Percentiles rank a stretch among this genome's conserved stretches.
Evolutionary conservation across 2,888 invertebrate genomes (phyloP).

Genomic region (Melanostoma mellinum): DNA sequence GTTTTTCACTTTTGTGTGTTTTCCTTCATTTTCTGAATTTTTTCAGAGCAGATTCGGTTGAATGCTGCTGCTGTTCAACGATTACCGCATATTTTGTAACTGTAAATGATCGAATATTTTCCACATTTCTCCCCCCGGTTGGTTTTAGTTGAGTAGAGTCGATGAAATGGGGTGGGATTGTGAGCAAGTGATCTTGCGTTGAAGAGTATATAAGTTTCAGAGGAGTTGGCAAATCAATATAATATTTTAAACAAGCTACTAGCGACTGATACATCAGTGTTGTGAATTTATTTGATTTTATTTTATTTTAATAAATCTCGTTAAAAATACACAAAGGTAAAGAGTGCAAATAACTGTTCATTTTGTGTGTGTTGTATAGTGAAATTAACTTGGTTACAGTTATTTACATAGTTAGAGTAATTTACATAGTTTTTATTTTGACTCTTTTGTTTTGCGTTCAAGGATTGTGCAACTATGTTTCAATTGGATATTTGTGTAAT

Average conservation of each 20-base stretch:
- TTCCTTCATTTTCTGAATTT: constrained; percentile 44
- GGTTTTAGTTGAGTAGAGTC: not conserved
- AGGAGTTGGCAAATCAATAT: constrained; percentile 46
- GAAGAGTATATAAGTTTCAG: constrained; percentile 63
- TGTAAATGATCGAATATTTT: constrained; percentile 52
- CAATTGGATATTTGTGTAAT: too few relatives aligned
- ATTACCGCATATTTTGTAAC: constrained; percentile 57
- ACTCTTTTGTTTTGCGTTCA: constrained; percentile 6
- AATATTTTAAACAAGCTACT: constrained; percentile 55
- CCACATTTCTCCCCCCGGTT: not conserved
- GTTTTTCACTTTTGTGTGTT: constrained; percentile 31
- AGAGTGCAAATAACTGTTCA: not conserved
- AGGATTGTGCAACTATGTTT: not conserved
- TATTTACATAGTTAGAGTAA: not conserved
- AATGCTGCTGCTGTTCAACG: constrained; percentile 29
- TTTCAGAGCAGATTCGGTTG: constrained; percentile 47
- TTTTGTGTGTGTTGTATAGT: not conserved
- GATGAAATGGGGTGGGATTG: constrained; percentile 39
- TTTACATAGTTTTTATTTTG: not conserved
- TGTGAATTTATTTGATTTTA: constrained; percentile 25
- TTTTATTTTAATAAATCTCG: constrained; percentile 10
- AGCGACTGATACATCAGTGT: constrained; percentile 33
- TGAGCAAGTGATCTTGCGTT: not conserved
- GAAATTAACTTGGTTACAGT: not conserved
- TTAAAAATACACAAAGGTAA: constrained; percentile 9